Conservation (phyloP, 1,140 invertebrate genomes). For the Drosophila paulistorum region DNA sequence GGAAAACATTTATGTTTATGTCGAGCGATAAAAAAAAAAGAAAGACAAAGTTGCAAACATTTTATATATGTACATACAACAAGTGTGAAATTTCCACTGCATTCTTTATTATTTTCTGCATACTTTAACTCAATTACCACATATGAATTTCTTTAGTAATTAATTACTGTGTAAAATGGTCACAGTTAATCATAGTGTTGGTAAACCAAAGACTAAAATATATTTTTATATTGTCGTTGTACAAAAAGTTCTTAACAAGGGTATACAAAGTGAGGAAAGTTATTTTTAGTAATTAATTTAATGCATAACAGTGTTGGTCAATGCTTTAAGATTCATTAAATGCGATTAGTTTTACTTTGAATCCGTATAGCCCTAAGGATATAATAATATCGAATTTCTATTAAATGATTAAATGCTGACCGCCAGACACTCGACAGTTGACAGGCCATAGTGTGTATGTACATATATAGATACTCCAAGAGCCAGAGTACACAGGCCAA, state of each 20-base stretch:
- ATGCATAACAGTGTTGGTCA: no score
- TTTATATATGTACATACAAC: not conserved
- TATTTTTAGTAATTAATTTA: no score
- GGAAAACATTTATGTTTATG: slow-evolving; percentile 13
- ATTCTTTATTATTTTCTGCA: not conserved
- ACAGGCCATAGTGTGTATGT: slow-evolving; percentile 26
- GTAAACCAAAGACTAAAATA: no score
- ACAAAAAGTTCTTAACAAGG: no score
- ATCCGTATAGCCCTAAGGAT: not conserved
- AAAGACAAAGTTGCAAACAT: not conserved
- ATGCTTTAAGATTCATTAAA: not conserved
- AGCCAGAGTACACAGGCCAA: slow-evolving; percentile 31
- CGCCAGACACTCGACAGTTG: slow-evolving; percentile 43
- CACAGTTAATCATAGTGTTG: not conserved
- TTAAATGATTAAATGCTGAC: slow-evolving; percentile 50
- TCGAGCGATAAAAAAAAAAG: not conserved
- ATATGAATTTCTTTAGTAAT: not conserved
- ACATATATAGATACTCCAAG: slow-evolving; percentile 15
- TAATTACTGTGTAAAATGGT: not conserved
- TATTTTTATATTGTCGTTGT: no score
- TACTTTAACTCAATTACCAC: not conserved
- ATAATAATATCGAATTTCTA: slow-evolving; percentile 15
- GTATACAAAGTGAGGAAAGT: not conserved
- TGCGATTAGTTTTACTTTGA: slow-evolving; percentile 18
- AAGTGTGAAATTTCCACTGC: not conserved